Percentiles rank a stretch among this genome's conserved stretches.
phyloP scores from a whole-genome alignment of 2,888 invertebrate species.

The Agrochola lychnidis region DNA sequence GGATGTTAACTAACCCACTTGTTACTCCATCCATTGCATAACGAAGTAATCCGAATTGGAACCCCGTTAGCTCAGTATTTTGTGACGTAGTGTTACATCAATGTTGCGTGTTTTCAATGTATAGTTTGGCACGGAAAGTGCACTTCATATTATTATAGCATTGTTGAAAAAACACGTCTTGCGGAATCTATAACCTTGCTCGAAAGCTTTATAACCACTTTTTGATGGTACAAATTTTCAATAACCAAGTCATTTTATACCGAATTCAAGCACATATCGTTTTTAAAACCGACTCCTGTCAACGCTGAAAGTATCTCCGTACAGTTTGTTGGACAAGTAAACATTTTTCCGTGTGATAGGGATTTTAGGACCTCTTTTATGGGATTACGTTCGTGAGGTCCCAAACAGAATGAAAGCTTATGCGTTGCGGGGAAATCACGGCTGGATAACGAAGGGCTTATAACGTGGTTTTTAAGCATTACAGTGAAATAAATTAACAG shows the following conservation, averaged over 20 bases:
- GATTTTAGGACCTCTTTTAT: conserved; percentile 50
- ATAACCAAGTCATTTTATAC: not conserved
- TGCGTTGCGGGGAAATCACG: conserved; percentile 53
- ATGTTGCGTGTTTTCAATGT: conserved; percentile 42
- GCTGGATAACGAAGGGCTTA: conserved; percentile 51
- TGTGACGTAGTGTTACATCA: conserved; percentile 26
- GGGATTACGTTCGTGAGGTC: conserved; percentile 48
- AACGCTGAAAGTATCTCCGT: not conserved
- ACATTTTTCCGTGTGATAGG: conserved; percentile 24
- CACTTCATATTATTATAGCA: conserved; percentile 20
- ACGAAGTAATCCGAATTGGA: conserved; percentile 41
- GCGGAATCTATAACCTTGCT: conserved; percentile 24
- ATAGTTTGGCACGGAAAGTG: conserved; percentile 30
- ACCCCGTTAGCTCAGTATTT: conserved; percentile 32
- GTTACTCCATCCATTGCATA: conserved; percentile 55
- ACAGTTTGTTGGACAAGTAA: conserved; percentile 18
- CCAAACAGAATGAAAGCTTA: conserved; percentile 50
- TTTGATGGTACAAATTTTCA: conserved; percentile 15
- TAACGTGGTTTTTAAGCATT: conserved; percentile 29
- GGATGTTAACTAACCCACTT: conserved; percentile 62
- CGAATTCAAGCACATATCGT: not conserved
- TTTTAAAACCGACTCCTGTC: not conserved
- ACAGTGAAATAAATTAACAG: conserved; percentile 32
- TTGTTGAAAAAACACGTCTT: conserved; percentile 28
- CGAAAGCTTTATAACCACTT: conserved; percentile 20